Evolutionary conservation across 2,797 vertebrate genomes (phyloP), one percentile per base, ranked within the genome.

Genomic region (Peromyscus nudipes): DNA sequence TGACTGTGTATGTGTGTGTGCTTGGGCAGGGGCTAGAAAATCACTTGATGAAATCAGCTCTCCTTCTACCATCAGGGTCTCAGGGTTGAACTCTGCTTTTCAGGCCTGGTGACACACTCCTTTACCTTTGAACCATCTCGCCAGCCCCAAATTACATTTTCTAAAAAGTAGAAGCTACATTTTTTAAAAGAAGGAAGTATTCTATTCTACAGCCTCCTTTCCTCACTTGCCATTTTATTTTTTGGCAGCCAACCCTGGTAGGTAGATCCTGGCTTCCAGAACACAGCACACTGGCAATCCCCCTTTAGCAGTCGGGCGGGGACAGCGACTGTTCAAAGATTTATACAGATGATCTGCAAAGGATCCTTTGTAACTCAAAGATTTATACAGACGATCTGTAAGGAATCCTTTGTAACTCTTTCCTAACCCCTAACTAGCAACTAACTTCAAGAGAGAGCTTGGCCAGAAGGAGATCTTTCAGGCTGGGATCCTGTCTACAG

Each of bases 161-260:
- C 83, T 94, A 64, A 84, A 97, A 96, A 64, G 75, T 40, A 93
- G 82, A 94, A 87, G 83, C 10, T 16, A 82, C 77, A 17, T 40
- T 25, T n/a, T 92, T 95, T 67, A 91, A 69, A 69, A 85, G 80
- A 64, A 79, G 43, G 17, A 92, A 92, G 55, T 62, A 55, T 91
- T 94, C 13, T 64, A 55, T 91, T 94, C 13, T 64, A 10, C 23
- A 89, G 49, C n/a, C 57, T 80, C 52, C 17, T 83, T 40, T 75
- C 12, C 37, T 95, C 67, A 34, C 11, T 86, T 71, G 77, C 57
- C 64, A 46, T 93, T 96, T 82, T 29, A 49, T 43, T 84, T 89
- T 81, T 85, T 88, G 92, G 81, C 62, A 92, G 93, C 57, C 62
- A 77, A 55, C 60, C 7, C 62, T 69, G 89, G 37, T 29, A 81